Conservation (phyloP, 1,140 invertebrate genomes). For the Lepidurus packardi region DNA sequence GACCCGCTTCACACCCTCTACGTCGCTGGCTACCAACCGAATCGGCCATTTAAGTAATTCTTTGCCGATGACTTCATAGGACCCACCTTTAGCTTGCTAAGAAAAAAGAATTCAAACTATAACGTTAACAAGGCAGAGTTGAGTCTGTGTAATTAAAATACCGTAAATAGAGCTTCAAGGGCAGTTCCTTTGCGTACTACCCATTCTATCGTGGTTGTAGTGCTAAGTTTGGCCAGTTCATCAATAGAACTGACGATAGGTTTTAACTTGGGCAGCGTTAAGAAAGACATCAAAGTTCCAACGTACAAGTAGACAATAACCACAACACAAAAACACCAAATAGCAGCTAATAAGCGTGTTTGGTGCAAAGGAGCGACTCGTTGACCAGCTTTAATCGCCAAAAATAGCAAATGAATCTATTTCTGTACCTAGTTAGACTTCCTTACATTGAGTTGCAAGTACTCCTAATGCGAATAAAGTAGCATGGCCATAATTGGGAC, state of each 20-base stretch:
- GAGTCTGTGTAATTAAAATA: conserved; percentile 17
- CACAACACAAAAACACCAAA: conserved; percentile 41
- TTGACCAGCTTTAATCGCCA: neutral
- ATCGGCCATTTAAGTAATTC: neutral
- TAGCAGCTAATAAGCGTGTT: conserved; percentile 38
- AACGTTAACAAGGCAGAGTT: neutral
- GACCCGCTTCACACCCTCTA: conserved; percentile 37
- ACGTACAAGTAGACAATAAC: conserved; percentile 41
- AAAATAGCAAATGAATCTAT: neutral
- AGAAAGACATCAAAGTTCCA: conserved; percentile 39
- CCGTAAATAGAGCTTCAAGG: conserved; percentile 39
- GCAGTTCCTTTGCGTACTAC: conserved; percentile 38
- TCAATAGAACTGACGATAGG: conserved; percentile 37
- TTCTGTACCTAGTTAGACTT: neutral
- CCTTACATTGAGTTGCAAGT: neutral
- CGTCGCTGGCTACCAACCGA: conserved; percentile 37
- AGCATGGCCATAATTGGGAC: neutral
- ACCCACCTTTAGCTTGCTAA: neutral
- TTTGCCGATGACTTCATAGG: neutral
- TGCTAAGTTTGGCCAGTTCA: conserved; percentile 37
- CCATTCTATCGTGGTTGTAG: conserved; percentile 38
- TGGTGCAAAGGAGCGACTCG: conserved; percentile 1
- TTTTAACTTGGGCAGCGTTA: conserved; percentile 39
- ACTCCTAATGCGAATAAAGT: neutral
- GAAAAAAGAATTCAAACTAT: neutral